These are phyloP conservation scores for Brevimyrus niger DNA, from an alignment of 2,113 vertebrate genomes.

Conservation along the genomic window DNA sequence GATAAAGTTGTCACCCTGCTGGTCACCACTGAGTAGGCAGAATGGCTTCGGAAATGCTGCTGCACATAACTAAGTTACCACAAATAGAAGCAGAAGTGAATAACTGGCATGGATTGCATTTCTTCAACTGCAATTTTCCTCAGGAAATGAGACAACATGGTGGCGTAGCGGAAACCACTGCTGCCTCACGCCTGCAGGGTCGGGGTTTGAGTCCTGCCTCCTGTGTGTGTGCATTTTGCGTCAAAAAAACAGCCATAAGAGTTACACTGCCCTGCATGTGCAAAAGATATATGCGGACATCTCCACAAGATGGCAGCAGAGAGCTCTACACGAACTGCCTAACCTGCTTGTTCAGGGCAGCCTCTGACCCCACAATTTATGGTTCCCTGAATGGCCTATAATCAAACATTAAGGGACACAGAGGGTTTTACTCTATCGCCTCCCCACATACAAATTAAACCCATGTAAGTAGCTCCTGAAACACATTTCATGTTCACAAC, in stretches of 20 bases:
- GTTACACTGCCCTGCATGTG: not conserved
- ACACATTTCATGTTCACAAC: not conserved
- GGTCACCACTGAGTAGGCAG: not conserved
- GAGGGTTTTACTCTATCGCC: not conserved
- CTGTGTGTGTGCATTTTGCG: not conserved
- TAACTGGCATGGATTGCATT: not conserved
- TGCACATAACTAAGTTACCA: not conserved
- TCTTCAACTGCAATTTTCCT: not conserved
- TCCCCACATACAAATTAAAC: not conserved
- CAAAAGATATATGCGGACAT: not conserved
- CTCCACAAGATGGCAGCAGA: constrained; percentile 50
- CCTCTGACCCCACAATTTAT: not conserved
- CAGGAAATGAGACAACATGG: not conserved
- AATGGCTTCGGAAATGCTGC: not conserved
- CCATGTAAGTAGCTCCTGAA: not conserved
- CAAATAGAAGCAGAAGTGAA: not conserved
- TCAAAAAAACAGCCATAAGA: not conserved
- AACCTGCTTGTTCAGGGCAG: not conserved
- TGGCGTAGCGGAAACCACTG: not conserved
- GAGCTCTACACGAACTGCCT: not conserved
- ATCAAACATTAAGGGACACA: not conserved
- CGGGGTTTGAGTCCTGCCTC: not conserved
- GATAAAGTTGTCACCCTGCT: not conserved
- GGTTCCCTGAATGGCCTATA: not conserved
- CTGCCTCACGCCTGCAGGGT: not conserved